These are phyloP conservation scores for Ectemnius lituratus DNA, from an alignment of 2,888 invertebrate species.

Conservation along the genomic window DNA sequence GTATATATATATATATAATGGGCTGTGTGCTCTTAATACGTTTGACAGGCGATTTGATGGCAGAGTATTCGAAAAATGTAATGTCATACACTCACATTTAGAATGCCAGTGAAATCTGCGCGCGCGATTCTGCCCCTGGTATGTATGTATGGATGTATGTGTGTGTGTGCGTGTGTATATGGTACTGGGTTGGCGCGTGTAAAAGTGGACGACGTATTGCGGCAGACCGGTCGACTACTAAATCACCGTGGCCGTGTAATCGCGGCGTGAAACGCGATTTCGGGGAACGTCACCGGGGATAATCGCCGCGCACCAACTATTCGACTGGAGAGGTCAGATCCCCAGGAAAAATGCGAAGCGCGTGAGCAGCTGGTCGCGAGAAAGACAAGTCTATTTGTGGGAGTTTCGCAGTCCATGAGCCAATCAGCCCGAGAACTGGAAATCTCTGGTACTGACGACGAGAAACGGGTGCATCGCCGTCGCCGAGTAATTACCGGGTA, in stretches of 20 bases:
- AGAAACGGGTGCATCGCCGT: neutral
- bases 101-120: neutral
- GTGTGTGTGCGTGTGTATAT: neutral
- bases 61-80: neutral
- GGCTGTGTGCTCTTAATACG: neutral
- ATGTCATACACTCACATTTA: neutral
- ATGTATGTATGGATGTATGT: no score
- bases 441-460: neutral
- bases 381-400: constrained; percentile 15
- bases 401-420: neutral
- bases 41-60: no score
- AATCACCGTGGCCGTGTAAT: constrained; percentile 23
- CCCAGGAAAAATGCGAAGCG: constrained; percentile 4
- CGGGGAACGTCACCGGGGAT: constrained; percentile 25
- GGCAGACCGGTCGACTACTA: neutral
- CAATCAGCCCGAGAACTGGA: neutral
- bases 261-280: constrained; percentile 30
- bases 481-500: neutral
- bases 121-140: neutral
- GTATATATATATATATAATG: neutral
- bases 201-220: neutral
- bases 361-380: neutral
- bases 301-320: constrained; percentile 28
- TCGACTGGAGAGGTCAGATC: neutral
- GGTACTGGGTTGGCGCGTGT: neutral